phyloP scores from a whole-genome alignment of 2,888 invertebrate species.

The Ichneumoninae sp. region DNA sequence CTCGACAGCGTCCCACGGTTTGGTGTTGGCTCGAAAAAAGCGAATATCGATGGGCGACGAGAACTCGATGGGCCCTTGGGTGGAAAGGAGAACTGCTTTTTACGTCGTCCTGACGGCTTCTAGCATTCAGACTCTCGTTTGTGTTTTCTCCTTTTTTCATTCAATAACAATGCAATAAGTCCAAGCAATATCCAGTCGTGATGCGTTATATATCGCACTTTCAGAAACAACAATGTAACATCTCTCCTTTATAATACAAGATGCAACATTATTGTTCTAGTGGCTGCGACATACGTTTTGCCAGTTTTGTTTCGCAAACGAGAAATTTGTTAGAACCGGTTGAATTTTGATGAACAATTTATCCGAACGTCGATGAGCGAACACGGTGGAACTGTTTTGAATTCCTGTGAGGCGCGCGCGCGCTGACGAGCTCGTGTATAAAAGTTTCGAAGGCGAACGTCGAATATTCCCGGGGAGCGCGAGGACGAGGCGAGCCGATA shows the following conservation, averaged over 20 bases:
- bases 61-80: slow-evolving; percentile 15
- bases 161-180: background rate
- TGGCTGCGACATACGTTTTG: background rate
- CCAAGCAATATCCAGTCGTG: background rate
- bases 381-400: slow-evolving; percentile 17
- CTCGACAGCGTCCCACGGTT: slow-evolving; percentile 74
- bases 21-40: slow-evolving; percentile 71
- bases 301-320: background rate
- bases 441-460: slow-evolving; percentile 43
- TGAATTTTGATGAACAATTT: slow-evolving; percentile 17
- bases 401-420: slow-evolving; percentile 3
- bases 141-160: background rate
- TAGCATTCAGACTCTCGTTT: slow-evolving; percentile 37
- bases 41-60: slow-evolving; percentile 71
- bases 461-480: slow-evolving; percentile 56
- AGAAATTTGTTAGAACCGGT: background rate
- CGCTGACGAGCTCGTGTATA: background rate
- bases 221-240: background rate
- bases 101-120: slow-evolving; percentile 44
- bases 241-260: background rate
- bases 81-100: slow-evolving; percentile 66
- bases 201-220: background rate
- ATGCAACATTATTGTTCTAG: background rate
- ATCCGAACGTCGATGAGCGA: background rate
- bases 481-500: slow-evolving; percentile 64